A percentile compares a stretch with the other conserved stretches of the same genome.
phyloP scores from a whole-genome alignment of 2,888 invertebrate species.

The Drosophila infuscata region DNA sequence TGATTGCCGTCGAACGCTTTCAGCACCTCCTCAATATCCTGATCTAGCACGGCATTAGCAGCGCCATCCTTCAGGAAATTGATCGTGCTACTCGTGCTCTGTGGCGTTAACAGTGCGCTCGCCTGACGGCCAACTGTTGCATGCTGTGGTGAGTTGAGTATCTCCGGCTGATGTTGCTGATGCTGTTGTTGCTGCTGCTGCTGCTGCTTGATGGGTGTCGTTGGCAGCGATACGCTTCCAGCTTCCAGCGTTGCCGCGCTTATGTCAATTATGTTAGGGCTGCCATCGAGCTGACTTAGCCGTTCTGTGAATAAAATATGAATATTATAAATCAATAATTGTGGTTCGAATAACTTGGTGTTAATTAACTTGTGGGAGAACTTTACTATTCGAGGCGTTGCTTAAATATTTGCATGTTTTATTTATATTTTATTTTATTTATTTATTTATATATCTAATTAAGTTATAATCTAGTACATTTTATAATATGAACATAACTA shows the following conservation, averaged over 20 bases:
- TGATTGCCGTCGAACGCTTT: slow-evolving; percentile 88
- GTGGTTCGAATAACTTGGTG: too few species aligned
- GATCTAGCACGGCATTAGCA: slow-evolving; percentile 88
- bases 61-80: slow-evolving; percentile 83
- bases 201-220: slow-evolving; percentile 25
- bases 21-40: slow-evolving; percentile 90
- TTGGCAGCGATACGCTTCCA: slow-evolving; percentile 27
- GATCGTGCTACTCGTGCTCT: slow-evolving; percentile 69
- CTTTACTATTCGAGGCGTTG: background rate
- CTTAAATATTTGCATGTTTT: background rate
- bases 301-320: slow-evolving; percentile 69
- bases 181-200: slow-evolving; percentile 38
- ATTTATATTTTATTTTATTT: too few species aligned
- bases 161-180: slow-evolving; percentile 30
- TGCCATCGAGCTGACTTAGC: slow-evolving; percentile 82
- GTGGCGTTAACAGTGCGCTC: slow-evolving; percentile 72
- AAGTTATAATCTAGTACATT: too few species aligned
- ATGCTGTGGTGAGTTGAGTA: slow-evolving; percentile 51
- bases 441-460: too few species aligned
- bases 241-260: slow-evolving; percentile 21
- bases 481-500: too few species aligned
- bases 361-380: background rate
- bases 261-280: slow-evolving; percentile 51
- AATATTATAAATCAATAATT: slow-evolving; percentile 2
- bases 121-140: slow-evolving; percentile 34